Base-by-base conservation (phyloP, 2,113 vertebrate species). In the Gnathonemus longibarbis region DNA sequence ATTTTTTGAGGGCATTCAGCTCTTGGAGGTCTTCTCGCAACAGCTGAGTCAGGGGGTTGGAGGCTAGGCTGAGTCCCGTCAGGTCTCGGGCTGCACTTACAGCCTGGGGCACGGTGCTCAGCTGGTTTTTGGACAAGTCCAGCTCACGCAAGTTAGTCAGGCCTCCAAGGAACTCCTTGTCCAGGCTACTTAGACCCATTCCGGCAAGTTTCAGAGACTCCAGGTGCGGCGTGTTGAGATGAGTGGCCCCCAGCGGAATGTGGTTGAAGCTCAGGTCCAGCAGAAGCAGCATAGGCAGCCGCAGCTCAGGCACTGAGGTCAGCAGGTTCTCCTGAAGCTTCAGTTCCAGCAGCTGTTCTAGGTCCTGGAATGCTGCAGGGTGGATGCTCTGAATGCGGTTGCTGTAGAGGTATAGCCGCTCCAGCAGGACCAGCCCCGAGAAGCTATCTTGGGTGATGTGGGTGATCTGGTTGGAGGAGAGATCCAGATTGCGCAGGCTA, bases 261-360 rank as follows among this genome's bases (percentile, higher is more conserved):
- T 92, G 91, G 91, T 99, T 99, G 93, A 95, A 96, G 90, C 98
- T 97, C 89, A 99, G 95, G 93, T 99, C 98, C 15, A 99, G 95
- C 91, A 99, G 95, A 90, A 99, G 94, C 56, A 99, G 95, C 77
- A 93, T 94, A 5, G 98, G 97, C 93, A 99, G 95, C 90, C 91
- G 93, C 0, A 99, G 95, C 0, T 95, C 93, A 0, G 98, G 97
- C 87, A 98, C 91, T 0, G 77, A 93, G 89, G 92, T 96, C 89
- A 99, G 94, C 92, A 96, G 95, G 77, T 99, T 99, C 89, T 96
- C 96, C 91, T 98, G 97, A 53, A 99, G 94, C 93, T 99, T 99
- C 86, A 99, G 96, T 93, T 99, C 98, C 92, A 99, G 95, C 48
- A 99, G 95, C 90, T 94, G 94, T 88, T 96, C 95, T 31, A 99